Conservation (phyloP, 1,140 invertebrate genomes). For the Philotrypesis tridentata region DNA sequence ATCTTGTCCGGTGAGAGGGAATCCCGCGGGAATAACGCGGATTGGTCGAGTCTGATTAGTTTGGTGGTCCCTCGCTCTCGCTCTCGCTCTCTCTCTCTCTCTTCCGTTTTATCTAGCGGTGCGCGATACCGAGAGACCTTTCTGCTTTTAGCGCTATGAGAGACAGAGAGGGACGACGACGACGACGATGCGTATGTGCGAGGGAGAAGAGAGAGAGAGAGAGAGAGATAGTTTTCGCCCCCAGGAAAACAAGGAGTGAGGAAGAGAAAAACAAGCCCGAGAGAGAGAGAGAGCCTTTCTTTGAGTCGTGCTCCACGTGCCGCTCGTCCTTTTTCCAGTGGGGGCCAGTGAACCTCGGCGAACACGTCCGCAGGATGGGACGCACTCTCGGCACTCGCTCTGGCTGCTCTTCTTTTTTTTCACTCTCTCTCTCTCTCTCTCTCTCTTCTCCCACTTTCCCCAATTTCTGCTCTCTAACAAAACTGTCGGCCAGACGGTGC, state of each 20-base stretch:
- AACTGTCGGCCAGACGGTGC: neutral
- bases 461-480: conserved; percentile 15
- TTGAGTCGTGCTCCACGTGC: conserved; percentile 16
- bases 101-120: conserved; percentile 21
- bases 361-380: conserved; percentile 14
- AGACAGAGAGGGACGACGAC: no score
- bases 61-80: conserved; percentile 62
- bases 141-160: conserved; percentile 5
- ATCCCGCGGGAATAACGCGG: conserved; percentile 58
- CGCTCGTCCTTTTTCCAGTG: neutral
- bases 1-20: conserved; percentile 65
- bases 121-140: conserved; percentile 9
- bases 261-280: conserved; percentile 6
- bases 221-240: conserved; percentile 22
- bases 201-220: no score
- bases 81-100: conserved; percentile 60
- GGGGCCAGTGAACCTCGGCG: conserved; percentile 23
- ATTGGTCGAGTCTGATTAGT: conserved; percentile 72
- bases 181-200: neutral
- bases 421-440: neutral
- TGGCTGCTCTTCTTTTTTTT: neutral
- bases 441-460: neutral
- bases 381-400: neutral
- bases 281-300: conserved; percentile 18
- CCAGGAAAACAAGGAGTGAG: conserved; percentile 9